Evolutionary conservation across 2,888 invertebrate genomes (phyloP).

Genomic region (Andrena hattorfiana): DNA sequence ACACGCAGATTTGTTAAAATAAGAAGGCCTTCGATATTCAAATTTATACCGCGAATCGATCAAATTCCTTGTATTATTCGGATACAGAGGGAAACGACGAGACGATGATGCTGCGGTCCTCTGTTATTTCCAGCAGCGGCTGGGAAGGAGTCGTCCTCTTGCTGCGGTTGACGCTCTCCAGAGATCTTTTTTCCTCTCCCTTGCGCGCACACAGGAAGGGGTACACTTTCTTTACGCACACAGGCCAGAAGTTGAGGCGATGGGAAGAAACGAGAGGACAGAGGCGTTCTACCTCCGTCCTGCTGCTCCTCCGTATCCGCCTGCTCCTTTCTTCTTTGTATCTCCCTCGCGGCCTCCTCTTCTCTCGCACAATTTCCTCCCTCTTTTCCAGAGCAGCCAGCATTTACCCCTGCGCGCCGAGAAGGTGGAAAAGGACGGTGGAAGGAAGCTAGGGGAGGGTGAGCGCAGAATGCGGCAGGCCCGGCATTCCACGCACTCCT

Average conservation of each 20-base stretch:
- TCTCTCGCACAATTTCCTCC: conserved; percentile 67
- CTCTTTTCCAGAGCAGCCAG: conserved; percentile 41
- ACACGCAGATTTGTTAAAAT: background rate
- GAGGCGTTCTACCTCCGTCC: conserved; percentile 7
- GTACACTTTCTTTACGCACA: conserved; percentile 11
- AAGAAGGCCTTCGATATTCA: too few species aligned
- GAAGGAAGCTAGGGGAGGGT: conserved; percentile 55
- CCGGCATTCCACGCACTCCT: conserved; percentile 71
- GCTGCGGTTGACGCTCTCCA: conserved; percentile 41
- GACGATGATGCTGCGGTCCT: background rate
- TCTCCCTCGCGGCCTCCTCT: conserved; percentile 18
- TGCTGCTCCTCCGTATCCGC: conserved; percentile 30
- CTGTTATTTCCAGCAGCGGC: conserved; percentile 19
- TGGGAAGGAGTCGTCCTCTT: conserved; percentile 23
- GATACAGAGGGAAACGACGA: background rate
- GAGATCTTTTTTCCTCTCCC: conserved; percentile 9
- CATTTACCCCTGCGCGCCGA: background rate
- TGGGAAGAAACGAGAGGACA: conserved; percentile 22
- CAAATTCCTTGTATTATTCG: conserved; percentile 13
- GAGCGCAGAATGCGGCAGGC: conserved; percentile 67
- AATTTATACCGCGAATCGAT: conserved; percentile 4
- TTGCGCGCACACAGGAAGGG: background rate
- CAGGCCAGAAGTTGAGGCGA: conserved; percentile 46
- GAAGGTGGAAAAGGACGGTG: conserved; percentile 36
- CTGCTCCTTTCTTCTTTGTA: conserved; percentile 36